Conservation (phyloP, 2,888 invertebrate genomes). For the Xanthorhoe spadicearia region DNA sequence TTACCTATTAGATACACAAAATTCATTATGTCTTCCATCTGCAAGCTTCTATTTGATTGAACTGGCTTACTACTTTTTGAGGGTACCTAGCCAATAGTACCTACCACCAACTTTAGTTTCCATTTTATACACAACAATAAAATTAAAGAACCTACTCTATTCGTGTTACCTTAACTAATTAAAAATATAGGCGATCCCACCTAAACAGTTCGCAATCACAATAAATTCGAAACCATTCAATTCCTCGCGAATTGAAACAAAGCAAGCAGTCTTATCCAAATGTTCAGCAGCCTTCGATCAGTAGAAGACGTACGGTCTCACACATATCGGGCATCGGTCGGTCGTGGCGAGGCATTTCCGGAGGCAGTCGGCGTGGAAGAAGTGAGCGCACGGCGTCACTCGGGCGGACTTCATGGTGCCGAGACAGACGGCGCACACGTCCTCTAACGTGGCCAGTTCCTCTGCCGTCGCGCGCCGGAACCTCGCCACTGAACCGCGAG, state of each 20-base stretch:
- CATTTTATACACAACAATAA: background rate
- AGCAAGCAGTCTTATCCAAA: conserved; percentile 66
- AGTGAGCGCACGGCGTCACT: conserved; percentile 91
- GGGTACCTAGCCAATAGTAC: background rate
- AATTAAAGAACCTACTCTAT: background rate
- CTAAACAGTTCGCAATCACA: conserved; percentile 34
- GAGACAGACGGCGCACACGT: conserved; percentile 92
- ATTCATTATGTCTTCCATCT: no score
- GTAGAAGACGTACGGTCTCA: conserved; percentile 86
- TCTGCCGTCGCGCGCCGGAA: conserved; percentile 87
- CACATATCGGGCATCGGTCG: conserved; percentile 90
- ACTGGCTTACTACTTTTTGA: background rate
- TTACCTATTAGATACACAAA: no score
- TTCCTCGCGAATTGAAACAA: conserved; percentile 41
- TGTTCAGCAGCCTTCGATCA: conserved; percentile 54
- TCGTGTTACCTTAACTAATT: background rate
- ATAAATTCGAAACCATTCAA: conserved; percentile 45
- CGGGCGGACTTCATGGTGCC: conserved; percentile 88
- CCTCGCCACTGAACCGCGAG: conserved; percentile 85
- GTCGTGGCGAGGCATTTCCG: conserved; percentile 89
- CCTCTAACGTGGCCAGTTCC: conserved; percentile 88
- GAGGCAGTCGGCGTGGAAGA: conserved; percentile 91
- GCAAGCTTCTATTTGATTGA: background rate
- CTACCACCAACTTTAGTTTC: background rate
- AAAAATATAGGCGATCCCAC: conserved; percentile 10